phyloP scores from a whole-genome alignment of 2,113 vertebrate species.

The Megaptera novaeangliae region DNA sequence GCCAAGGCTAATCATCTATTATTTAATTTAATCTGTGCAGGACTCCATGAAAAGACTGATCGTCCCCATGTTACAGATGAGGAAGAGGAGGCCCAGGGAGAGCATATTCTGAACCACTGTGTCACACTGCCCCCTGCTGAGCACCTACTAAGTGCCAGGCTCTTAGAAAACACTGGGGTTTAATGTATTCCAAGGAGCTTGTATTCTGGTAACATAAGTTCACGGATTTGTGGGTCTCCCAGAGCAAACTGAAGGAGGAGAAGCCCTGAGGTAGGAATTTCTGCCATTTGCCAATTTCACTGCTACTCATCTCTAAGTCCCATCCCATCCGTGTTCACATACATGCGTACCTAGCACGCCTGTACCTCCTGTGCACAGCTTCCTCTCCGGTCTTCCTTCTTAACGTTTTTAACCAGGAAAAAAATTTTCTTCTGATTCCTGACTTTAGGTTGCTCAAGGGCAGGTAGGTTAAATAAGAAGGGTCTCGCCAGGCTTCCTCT shows the following conservation, averaged over 20 bases:
- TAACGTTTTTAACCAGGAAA: neutral
- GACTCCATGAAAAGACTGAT: neutral
- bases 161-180: neutral
- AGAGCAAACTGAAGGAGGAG: neutral
- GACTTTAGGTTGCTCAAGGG: neutral
- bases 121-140: conserved; percentile 73
- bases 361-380: neutral
- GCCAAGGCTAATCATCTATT: neutral
- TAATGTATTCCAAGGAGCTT: neutral
- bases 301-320: neutral
- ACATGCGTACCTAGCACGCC: rapidly evolving
- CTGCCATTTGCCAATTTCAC: neutral
- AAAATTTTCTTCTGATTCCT: neutral
- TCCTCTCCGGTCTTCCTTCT: neutral
- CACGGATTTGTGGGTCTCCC: neutral
- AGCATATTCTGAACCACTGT: neutral
- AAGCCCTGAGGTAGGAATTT: neutral
- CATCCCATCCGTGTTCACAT: neutral
- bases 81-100: neutral
- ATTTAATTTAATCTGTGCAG: neutral
- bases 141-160: conserved; percentile 62
- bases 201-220: neutral
- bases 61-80: neutral
- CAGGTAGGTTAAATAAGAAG: neutral
- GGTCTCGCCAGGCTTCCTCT: neutral